phyloP scores from a whole-genome alignment of 2,113 vertebrate species.

The Cephalopholis sonnerati region DNA sequence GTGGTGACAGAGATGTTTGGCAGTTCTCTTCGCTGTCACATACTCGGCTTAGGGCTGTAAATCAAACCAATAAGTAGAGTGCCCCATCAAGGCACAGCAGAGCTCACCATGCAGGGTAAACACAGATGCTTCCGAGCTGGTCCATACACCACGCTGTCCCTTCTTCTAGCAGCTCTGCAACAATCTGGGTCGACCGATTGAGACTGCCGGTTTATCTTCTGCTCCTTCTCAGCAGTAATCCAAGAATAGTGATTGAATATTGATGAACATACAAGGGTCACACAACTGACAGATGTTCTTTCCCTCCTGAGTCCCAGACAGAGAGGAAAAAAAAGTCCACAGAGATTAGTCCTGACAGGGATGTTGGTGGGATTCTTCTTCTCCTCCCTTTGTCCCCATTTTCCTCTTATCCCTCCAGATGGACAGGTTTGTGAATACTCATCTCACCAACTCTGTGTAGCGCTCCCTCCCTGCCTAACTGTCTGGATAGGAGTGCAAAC shows the following conservation, averaged over 20 bases:
- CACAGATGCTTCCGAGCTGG: constrained; percentile 65
- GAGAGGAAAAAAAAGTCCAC: constrained; percentile 55
- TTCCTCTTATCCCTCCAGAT: constrained; percentile 44
- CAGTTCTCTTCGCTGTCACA: constrained; percentile 25
- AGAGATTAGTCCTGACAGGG: constrained; percentile 56
- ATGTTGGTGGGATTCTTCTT: constrained; percentile 39
- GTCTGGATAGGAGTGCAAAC: constrained; percentile 73
- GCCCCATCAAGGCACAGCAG: constrained; percentile 56
- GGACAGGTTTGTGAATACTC: constrained; percentile 36
- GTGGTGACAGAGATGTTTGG: constrained; percentile 16
- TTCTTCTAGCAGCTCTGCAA: constrained; percentile 43
- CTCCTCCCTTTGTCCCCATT: constrained; percentile 5
- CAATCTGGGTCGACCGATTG: constrained; percentile 47
- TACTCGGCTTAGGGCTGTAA: constrained; percentile 35
- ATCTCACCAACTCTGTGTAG: constrained; percentile 69
- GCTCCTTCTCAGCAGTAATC: constrained; percentile 55
- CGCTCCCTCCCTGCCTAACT: constrained; percentile 56
- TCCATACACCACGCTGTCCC: constrained; percentile 44
- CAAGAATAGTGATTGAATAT: constrained; percentile 45
- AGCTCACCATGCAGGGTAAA: constrained; percentile 75
- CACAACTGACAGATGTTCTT: constrained; percentile 59
- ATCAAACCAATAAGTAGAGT: constrained; percentile 66
- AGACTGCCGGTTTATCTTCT: constrained; percentile 38
- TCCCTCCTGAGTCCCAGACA: constrained; percentile 36
- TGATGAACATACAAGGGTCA: constrained; percentile 54